These are phyloP conservation scores for Perizoma affinitatum DNA, from an alignment of 2,888 invertebrate genomes.

Conservation along the genomic window DNA sequence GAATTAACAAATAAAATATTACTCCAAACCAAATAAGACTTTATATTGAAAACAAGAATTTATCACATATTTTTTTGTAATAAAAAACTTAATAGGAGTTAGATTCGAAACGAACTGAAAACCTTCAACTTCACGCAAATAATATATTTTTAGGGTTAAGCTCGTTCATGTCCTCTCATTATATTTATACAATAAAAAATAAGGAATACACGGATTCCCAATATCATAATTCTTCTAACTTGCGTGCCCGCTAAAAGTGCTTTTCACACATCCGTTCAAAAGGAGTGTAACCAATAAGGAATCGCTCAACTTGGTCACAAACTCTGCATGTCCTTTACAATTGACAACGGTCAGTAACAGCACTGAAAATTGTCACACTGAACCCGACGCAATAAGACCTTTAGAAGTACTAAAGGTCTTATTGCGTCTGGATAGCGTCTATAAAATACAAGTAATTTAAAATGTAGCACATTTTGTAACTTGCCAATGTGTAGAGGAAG, in stretches of 20 bases:
- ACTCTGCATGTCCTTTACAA: conserved; percentile 74
- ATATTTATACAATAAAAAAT: too few species aligned
- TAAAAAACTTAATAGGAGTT: too few species aligned
- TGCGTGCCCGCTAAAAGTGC: conserved; percentile 3
- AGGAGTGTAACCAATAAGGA: conserved; percentile 52
- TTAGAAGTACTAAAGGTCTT: conserved; percentile 15
- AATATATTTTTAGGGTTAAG: too few species aligned
- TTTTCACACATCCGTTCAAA: conserved; percentile 22
- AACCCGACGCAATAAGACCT: conserved; percentile 42
- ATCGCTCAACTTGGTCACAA: conserved; percentile 60
- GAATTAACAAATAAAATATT: too few species aligned
- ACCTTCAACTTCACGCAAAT: too few species aligned
- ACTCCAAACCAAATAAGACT: too few species aligned
- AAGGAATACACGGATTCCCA: not conserved
- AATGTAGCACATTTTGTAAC: not conserved
- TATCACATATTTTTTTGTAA: too few species aligned
- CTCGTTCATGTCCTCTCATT: not conserved
- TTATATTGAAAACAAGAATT: too few species aligned
- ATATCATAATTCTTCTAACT: conserved; percentile 12
- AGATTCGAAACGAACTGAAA: too few species aligned
- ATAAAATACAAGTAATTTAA: not conserved
- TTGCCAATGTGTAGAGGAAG: not conserved
- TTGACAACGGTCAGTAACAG: conserved; percentile 66
- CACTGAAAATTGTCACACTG: conserved; percentile 61
- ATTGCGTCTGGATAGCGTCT: conserved; percentile 11